Percentiles rank a stretch among this genome's conserved stretches.
phyloP scores from a whole-genome alignment of 2,888 invertebrate species.

The Hesperia comma region DNA sequence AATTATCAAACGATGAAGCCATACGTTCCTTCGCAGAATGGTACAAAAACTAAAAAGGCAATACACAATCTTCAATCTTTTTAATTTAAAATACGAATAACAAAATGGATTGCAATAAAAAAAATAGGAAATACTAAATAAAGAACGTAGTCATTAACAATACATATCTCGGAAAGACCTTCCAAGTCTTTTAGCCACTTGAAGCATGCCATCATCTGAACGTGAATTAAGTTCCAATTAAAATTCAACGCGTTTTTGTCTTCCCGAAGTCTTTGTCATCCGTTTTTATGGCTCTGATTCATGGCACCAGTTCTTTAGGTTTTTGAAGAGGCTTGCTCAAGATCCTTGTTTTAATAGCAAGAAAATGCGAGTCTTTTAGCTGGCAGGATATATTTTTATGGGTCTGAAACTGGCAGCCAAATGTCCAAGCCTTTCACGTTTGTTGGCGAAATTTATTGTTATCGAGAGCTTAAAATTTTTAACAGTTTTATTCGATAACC shows the following conservation, averaged over 20 bases:
- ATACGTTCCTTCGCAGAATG: too few relatives aligned
- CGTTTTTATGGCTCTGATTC: conserved; percentile 15
- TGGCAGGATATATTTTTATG: background rate
- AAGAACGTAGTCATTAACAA: too few relatives aligned
- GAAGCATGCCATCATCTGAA: conserved; percentile 6
- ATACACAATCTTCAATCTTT: too few relatives aligned
- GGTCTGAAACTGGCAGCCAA: background rate
- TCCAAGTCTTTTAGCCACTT: background rate
- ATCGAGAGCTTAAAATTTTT: background rate
- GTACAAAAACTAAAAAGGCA: too few relatives aligned
- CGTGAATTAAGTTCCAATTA: conserved; percentile 26
- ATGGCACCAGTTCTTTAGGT: background rate
- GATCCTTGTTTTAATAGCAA: conserved; percentile 9
- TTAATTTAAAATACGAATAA: too few relatives aligned
- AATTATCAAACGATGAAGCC: too few relatives aligned
- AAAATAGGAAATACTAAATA: too few relatives aligned
- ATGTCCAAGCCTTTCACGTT: background rate
- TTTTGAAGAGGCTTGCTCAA: background rate
- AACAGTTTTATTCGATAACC: too few relatives aligned
- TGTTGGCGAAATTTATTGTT: background rate
- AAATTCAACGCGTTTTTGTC: conserved; percentile 21
- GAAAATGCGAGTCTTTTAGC: background rate
- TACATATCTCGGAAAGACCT: background rate
- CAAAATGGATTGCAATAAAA: too few relatives aligned
- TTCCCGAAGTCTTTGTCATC: conserved; percentile 14